These are phyloP conservation scores for Chrysomallon squamiferum DNA, from an alignment of 1,140 invertebrate species.

Conservation along the genomic window DNA sequence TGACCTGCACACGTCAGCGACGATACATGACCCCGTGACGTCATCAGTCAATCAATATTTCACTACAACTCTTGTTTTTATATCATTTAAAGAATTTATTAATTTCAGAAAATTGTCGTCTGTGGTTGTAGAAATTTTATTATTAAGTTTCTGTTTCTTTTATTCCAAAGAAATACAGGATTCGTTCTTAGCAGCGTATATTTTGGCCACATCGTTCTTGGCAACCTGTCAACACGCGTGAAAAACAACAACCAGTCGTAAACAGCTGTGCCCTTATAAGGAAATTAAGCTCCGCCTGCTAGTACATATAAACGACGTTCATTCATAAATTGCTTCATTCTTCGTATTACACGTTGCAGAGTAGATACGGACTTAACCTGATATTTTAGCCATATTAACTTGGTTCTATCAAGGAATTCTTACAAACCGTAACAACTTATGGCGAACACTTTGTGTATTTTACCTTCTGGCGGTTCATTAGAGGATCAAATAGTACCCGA, in stretches of 20 bases:
- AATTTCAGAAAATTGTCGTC: background rate
- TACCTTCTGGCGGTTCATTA: slow-evolving; percentile 28
- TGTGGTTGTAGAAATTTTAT: background rate
- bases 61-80: background rate
- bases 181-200: background rate
- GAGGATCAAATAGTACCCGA: slow-evolving; percentile 62
- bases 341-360: background rate
- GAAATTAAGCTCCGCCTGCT: background rate
- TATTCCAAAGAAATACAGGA: background rate
- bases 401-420: background rate
- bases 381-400: background rate
- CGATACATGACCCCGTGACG: background rate
- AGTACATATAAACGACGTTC: background rate
- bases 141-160: background rate
- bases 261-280: background rate
- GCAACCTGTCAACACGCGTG: background rate
- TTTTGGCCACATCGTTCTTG: background rate
- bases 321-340: slow-evolving; percentile 5
- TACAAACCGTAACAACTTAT: slow-evolving; percentile 20
- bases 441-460: slow-evolving; percentile 39
- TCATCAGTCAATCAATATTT: background rate
- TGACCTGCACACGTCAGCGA: slow-evolving; percentile 2
- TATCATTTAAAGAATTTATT: background rate
- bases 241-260: background rate
- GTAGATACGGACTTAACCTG: background rate